These are phyloP conservation scores for Amphiprion percula DNA, from an alignment of 2,113 vertebrate species.

Conservation along the genomic window DNA sequence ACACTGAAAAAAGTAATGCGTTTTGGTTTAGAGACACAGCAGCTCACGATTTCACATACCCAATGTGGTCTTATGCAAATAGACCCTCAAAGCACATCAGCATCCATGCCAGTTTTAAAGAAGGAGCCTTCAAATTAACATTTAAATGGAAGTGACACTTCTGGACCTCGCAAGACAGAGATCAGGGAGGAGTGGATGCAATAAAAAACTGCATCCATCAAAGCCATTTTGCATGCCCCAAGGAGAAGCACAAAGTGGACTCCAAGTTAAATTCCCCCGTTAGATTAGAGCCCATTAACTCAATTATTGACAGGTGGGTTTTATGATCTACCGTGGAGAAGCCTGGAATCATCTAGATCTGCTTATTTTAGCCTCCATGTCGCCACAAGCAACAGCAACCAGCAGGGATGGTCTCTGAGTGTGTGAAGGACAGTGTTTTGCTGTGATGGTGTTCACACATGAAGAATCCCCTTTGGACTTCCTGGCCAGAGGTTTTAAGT, in stretches of 20 bases:
- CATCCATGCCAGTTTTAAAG: constrained; percentile 57
- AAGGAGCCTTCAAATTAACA: constrained; percentile 79
- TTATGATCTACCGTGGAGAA: constrained; percentile 49
- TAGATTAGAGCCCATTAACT: constrained; percentile 76
- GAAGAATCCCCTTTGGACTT: constrained; percentile 64
- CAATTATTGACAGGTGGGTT: constrained; percentile 78
- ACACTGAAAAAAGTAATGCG: constrained; percentile 25
- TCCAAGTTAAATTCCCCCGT: constrained; percentile 42
- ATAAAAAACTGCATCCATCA: constrained; percentile 63
- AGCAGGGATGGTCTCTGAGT: constrained; percentile 60
- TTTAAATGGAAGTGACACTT: constrained; percentile 78
- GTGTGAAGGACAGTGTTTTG: constrained; percentile 54
- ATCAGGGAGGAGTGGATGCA: constrained; percentile 50
- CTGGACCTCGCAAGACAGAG: constrained; percentile 59
- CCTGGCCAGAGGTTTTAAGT: constrained; percentile 44
- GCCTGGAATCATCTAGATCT: constrained; percentile 47
- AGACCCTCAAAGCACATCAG: constrained; percentile 58
- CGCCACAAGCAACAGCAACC: constrained; percentile 71
- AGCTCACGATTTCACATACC: constrained; percentile 19
- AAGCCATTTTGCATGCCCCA: constrained; percentile 65
- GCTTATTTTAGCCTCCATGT: constrained; percentile 77
- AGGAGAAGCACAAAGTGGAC: constrained; percentile 42
- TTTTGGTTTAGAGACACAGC: constrained; percentile 16
- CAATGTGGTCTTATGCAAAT: constrained; percentile 38
- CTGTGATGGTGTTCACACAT: constrained; percentile 60